These are phyloP conservation scores for Pristionchus exspectatus DNA, from an alignment of 2,888 invertebrate genomes.

Conservation along the genomic window DNA sequence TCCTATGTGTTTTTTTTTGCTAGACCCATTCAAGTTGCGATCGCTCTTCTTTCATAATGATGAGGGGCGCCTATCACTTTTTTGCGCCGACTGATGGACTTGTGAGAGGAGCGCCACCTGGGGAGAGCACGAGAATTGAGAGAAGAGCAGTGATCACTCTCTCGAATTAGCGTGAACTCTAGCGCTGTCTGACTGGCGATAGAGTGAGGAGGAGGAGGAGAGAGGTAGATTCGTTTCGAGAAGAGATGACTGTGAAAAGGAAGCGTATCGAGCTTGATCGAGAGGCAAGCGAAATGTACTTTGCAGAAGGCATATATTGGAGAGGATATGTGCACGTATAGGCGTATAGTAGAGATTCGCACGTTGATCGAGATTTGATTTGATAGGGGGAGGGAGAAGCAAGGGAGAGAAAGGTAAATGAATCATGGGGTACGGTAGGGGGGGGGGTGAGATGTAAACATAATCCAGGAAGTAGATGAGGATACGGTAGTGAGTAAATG, in stretches of 20 bases:
- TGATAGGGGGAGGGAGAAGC: neutral
- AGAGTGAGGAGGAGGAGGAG: neutral
- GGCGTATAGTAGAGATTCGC: neutral
- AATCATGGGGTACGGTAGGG: slow-evolving; percentile 19
- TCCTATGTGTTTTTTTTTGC: neutral
- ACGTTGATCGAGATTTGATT: neutral
- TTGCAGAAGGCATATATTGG: neutral
- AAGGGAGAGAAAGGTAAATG: neutral
- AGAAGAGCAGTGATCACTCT: slow-evolving; percentile 6
- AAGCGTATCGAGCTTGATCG: slow-evolving; percentile 13
- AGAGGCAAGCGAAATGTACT: neutral
- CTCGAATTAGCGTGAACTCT: neutral
- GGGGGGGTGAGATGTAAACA: neutral
- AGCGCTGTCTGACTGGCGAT: neutral
- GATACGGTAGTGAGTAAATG: neutral
- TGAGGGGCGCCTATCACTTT: neutral
- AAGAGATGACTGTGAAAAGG: neutral
- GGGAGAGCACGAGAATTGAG: neutral
- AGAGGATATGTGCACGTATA: neutral
- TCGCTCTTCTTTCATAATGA: neutral
- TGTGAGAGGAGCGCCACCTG: neutral
- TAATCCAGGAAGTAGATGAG: neutral
- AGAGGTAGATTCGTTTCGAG: neutral
- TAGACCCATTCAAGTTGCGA: slow-evolving; percentile 23
- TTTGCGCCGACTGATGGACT: neutral